Percentiles rank a stretch among this genome's conserved stretches.
Conservation (phyloP, 2,113 vertebrate genomes). For the Oenanthe melanoleuca region DNA sequence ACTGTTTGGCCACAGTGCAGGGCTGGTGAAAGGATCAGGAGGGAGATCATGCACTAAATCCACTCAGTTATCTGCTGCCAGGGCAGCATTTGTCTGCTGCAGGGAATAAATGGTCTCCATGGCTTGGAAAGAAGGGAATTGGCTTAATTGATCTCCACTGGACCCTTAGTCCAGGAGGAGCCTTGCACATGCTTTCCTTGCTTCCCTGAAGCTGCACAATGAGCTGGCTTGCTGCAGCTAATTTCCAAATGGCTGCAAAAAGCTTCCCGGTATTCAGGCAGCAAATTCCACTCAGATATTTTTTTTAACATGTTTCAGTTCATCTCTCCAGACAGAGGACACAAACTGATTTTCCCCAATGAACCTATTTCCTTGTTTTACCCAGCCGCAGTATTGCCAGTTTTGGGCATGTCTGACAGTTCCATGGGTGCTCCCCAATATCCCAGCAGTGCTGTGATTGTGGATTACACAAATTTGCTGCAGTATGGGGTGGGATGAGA, state of each 20-base stretch:
- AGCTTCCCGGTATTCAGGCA: not conserved
- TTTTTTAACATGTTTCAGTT: not conserved
- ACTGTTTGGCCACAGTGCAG: not conserved
- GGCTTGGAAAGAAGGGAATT: conserved; percentile 34
- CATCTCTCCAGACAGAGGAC: not conserved
- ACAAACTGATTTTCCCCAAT: not conserved
- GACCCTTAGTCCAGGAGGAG: conserved; percentile 34
- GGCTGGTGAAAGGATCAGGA: not conserved
- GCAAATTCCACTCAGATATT: not conserved
- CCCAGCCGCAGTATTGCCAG: not conserved
- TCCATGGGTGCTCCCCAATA: not conserved
- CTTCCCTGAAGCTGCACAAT: conserved; percentile 1
- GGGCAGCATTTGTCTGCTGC: conserved; percentile 8
- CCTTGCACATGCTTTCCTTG: not conserved
- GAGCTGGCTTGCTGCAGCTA: conserved; percentile 8
- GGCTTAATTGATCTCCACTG: conserved; percentile 34
- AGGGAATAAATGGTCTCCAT: conserved; percentile 55
- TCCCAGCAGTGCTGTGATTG: not conserved
- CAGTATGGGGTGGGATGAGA: not conserved
- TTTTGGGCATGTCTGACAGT: not conserved
- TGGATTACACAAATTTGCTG: not conserved
- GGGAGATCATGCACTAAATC: conserved; percentile 5
- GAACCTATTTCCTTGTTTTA: not conserved
- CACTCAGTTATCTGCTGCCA: conserved; percentile 18
- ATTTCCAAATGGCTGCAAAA: conserved; percentile 26